Percentiles rank a stretch among this genome's conserved stretches.
phyloP scores from a whole-genome alignment of 2,888 invertebrate species.

The Sinelater perroti region DNA sequence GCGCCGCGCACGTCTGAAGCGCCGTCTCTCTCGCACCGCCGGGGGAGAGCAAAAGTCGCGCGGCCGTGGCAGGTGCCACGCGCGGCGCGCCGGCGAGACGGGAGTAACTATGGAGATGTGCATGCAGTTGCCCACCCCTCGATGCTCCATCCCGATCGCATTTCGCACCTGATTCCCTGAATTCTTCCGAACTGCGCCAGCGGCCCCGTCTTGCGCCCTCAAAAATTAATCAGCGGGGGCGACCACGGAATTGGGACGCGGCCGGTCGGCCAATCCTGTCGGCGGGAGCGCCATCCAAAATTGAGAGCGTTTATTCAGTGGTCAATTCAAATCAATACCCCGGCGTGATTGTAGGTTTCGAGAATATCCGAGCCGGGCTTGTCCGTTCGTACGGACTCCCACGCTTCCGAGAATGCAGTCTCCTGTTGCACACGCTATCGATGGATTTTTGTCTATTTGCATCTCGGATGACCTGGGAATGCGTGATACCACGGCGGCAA shows the following conservation, averaged over 20 bases:
- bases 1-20: conserved; percentile 27
- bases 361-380: neutral
- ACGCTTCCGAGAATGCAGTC: neutral
- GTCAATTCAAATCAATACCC: conserved; percentile 11
- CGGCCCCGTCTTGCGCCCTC: too few relatives aligned
- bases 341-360: neutral
- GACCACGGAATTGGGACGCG: too few relatives aligned
- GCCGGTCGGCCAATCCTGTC: neutral
- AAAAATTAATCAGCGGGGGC: too few relatives aligned
- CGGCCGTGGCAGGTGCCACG: conserved; percentile 27
- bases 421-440: neutral
- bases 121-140: conserved; percentile 39
- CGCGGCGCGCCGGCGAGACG: conserved; percentile 41
- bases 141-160: too few relatives aligned
- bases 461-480: neutral
- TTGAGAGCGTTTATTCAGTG: conserved; percentile 3
- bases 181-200: neutral
- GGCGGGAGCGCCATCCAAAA: neutral
- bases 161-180: too few relatives aligned
- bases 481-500: too few relatives aligned
- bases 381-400: neutral
- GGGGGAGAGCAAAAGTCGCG: conserved; percentile 37
- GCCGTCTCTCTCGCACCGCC: conserved; percentile 37
- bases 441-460: neutral
- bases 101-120: conserved; percentile 54